Base-by-base conservation (phyloP, 2,113 vertebrate genomes). In the Ochotona curzoniae region DNA sequence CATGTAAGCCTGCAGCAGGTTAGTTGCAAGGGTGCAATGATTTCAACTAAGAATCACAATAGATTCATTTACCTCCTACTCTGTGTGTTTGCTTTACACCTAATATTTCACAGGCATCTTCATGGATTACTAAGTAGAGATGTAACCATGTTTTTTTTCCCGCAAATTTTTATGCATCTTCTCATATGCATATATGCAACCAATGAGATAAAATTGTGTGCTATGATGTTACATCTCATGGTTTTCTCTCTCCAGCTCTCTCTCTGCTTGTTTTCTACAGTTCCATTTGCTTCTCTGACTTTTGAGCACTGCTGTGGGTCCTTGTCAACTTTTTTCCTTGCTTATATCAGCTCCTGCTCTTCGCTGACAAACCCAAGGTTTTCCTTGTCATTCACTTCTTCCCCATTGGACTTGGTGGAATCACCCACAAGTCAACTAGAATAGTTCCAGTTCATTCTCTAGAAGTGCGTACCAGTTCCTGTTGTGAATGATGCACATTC, bases 1-100 rank as follows among this genome's bases (percentile, higher is more conserved):
- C 18, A 17, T 30, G 20, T 3, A 78, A 71, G 82, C 18, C 4
- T 51, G 11, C 18, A 26, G 5, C 38, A 21, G 23, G 7, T 66
- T 71, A n/a, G 9, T 44, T 79, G 30, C 20, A 30, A 32, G 14
- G 57, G 75, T 67, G 71, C 12, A 35, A 44, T 83, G 82, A 12
- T 76, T 96, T 89, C 93, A 38, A 81, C 32, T 38, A 84, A 90
- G 51, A 83, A 87, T 75, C 44, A n/a, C 86, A 67, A 73, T 38
- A n/a, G n/a, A 25, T 75, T 54, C n/a, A 38, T 89, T 86, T 75
- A 81, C 81, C 76, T 70, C 10, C 20, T 76, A 13, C 51, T 84
- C 86, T 89, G 38, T 89, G 38, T 89, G 69, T 71, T 93, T 93
- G 23, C 13, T 79, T 84, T 93, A 76, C 30, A 60, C 20, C 44